Conservation (phyloP, 2,888 invertebrate species). For the Scaptomyza polygonia region DNA sequence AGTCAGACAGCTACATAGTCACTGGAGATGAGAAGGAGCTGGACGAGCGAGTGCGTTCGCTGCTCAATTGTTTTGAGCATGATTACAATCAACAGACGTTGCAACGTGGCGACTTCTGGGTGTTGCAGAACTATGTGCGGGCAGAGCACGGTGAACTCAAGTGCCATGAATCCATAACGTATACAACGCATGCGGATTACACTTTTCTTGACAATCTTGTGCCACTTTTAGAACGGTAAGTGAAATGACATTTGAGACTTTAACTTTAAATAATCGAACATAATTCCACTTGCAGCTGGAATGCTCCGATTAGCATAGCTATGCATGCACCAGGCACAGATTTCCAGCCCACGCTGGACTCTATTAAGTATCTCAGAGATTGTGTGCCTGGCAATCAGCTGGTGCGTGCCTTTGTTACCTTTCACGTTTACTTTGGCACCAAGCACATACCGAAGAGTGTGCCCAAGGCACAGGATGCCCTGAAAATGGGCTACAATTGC, state of each 20-base stretch:
- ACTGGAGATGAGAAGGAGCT: slow-evolving; percentile 84
- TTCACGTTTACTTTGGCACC: slow-evolving; percentile 94
- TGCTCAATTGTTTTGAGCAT: slow-evolving; percentile 88
- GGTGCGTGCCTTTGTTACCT: slow-evolving; percentile 91
- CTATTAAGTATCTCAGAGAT: slow-evolving; percentile 92
- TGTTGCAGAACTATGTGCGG: slow-evolving; percentile 93
- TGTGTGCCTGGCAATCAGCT: slow-evolving; percentile 89
- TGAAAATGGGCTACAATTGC: slow-evolving; percentile 89
- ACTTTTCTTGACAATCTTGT: slow-evolving; percentile 95
- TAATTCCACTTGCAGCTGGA: slow-evolving; percentile 87
- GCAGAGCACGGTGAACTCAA: slow-evolving; percentile 88
- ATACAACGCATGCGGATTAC: slow-evolving; percentile 96
- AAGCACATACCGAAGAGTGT: slow-evolving; percentile 92
- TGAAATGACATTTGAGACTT: not conserved
- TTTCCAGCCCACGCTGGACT: slow-evolving; percentile 90
- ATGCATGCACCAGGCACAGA: slow-evolving; percentile 95
- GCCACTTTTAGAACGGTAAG: slow-evolving; percentile 90
- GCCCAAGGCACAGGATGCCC: slow-evolving; percentile 87
- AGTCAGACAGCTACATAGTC: slow-evolving; percentile 80
- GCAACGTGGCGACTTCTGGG: slow-evolving; percentile 94
- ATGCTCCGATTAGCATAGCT: slow-evolving; percentile 93
- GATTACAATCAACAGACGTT: slow-evolving; percentile 87
- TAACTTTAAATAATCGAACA: not conserved
- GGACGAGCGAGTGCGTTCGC: slow-evolving; percentile 82
- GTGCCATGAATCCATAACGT: slow-evolving; percentile 94